phyloP scores from a whole-genome alignment of 2,113 vertebrate species.

The Procapra przewalskii region DNA sequence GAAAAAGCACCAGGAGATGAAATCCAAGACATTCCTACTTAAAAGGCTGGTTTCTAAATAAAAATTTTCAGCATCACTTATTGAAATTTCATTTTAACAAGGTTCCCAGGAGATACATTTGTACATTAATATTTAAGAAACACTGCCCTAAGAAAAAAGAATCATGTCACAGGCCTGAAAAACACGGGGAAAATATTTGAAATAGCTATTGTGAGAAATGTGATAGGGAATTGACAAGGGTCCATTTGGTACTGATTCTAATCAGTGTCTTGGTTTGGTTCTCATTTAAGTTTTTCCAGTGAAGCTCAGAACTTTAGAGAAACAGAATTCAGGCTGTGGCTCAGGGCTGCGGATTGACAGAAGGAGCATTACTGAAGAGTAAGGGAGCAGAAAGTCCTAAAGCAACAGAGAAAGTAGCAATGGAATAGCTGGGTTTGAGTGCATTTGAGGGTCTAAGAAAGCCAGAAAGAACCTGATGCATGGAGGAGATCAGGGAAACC shows the following conservation, averaged over 20 bases:
- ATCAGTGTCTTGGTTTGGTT: background rate
- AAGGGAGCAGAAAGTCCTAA: background rate
- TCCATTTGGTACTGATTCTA: background rate
- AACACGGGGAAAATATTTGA: background rate
- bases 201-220: background rate
- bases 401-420: background rate
- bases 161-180: background rate
- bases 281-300: slow-evolving; percentile 2
- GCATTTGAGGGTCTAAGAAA: background rate
- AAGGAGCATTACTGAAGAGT: background rate
- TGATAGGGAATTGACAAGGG: background rate
- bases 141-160: background rate
- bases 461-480: background rate
- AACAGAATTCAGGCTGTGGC: background rate
- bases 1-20: background rate
- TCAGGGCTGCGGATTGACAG: background rate
- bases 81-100: slow-evolving; percentile 38
- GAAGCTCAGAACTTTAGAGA: background rate
- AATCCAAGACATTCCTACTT: background rate
- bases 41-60: background rate
- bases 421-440: background rate
- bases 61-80: background rate
- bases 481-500: background rate
- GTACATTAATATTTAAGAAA: background rate
- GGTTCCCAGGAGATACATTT: background rate